A percentile compares a stretch with the other conserved stretches of the same genome.
These are phyloP conservation scores for Gymnocheta viridis DNA, from an alignment of 2,888 invertebrate genomes.

Conservation along the genomic window DNA sequence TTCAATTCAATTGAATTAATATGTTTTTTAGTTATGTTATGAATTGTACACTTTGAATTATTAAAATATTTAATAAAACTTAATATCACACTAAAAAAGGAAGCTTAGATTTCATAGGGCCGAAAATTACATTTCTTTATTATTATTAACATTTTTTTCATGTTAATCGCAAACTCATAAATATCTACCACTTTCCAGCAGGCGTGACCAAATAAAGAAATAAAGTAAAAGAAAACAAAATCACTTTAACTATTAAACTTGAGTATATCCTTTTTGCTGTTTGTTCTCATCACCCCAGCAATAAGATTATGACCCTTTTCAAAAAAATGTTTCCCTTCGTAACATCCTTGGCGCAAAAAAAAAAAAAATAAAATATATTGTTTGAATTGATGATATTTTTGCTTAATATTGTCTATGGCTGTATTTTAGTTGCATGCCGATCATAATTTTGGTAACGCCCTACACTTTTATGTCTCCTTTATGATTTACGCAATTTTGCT, in stretches of 20 bases:
- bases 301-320: constrained; percentile 17
- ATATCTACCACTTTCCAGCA: constrained; percentile 14
- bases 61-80: too few relatives aligned
- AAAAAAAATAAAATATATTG: too few relatives aligned
- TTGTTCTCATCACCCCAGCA: constrained; percentile 4
- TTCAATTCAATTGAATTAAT: too few relatives aligned
- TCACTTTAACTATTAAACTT: constrained; percentile 15
- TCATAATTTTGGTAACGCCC: constrained; percentile 68
- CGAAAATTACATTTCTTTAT: neutral
- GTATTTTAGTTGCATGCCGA: constrained; percentile 61
- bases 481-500: constrained; percentile 67
- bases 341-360: constrained; percentile 15
- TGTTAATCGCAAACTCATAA: constrained; percentile 10
- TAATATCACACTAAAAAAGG: too few relatives aligned
- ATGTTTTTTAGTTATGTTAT: too few relatives aligned
- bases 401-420: constrained; percentile 11
- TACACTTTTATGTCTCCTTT: constrained; percentile 63
- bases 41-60: too few relatives aligned
- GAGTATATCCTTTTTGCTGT: constrained; percentile 46
- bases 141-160: neutral
- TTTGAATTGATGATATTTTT: constrained; percentile 53
- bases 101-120: neutral
- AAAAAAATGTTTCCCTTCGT: neutral
- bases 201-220: constrained; percentile 56
- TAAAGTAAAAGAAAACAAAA: constrained; percentile 12